These are phyloP conservation scores for Siderastrea siderea DNA, from an alignment of 92 coral and sea anemone genomes.

Conservation along the genomic window DNA sequence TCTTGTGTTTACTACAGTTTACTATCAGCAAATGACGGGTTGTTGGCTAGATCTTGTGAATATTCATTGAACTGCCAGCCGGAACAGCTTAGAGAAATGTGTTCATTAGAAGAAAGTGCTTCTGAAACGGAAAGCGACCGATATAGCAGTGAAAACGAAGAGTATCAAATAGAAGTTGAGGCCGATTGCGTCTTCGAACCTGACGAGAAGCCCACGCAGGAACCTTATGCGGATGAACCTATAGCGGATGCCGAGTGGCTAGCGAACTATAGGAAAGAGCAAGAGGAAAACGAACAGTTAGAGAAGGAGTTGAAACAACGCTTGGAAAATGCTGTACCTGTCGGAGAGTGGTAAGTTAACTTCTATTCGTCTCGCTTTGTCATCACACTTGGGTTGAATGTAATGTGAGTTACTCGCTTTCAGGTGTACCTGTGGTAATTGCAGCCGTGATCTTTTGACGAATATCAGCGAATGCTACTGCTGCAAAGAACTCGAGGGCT, in stretches of 20 bases:
- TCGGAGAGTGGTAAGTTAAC: not conserved
- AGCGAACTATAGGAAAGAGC: conserved; percentile 26
- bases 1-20: not conserved
- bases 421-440: conserved; percentile 61
- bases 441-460: conserved; percentile 24
- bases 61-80: not conserved
- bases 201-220: not conserved
- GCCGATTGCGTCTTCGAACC: conserved; percentile 5
- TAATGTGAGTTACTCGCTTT: not conserved
- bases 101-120: not conserved
- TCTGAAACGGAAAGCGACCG: conserved; percentile 11
- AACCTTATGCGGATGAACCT: conserved; percentile 14
- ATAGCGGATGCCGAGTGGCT: conserved; percentile 37
- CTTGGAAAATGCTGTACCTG: conserved; percentile 11
- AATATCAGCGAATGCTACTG: conserved; percentile 57
- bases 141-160: conserved; percentile 14
- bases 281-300: conserved; percentile 10
- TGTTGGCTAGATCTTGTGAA: not conserved
- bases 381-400: not conserved
- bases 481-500: conserved; percentile 59
- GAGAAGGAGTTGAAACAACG: conserved; percentile 21
- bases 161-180: conserved; percentile 13
- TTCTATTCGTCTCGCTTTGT: not conserved
- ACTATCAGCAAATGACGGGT: not conserved
- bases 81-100: not conserved